Conservation (phyloP, 1,140 invertebrate genomes). For the Platyscapa corneri region DNA sequence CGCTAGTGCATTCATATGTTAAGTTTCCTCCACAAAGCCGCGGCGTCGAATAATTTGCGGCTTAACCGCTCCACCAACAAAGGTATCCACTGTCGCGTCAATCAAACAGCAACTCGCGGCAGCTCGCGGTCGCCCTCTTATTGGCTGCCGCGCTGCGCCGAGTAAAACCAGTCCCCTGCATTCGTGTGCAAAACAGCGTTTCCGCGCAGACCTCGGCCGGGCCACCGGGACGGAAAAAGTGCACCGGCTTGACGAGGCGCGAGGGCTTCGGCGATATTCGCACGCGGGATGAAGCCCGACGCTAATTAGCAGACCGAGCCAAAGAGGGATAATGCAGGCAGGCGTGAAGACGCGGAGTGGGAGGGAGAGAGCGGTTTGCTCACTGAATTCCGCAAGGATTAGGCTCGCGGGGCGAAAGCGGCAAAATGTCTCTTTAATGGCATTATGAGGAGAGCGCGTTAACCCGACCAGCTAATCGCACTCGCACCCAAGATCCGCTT, state of each 20-base stretch:
- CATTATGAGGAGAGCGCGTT: constrained; percentile 64
- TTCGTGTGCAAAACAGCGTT: background rate
- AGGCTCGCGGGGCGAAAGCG: constrained; percentile 68
- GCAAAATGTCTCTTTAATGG: constrained; percentile 75
- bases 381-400: constrained; percentile 73
- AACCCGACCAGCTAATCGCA: constrained; percentile 60
- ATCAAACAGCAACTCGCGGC: background rate
- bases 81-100: background rate
- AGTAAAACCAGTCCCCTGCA: background rate
- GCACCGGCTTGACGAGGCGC: no score
- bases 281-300: constrained; percentile 66
- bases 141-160: background rate
- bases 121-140: background rate
- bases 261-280: constrained; percentile 21
- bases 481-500: constrained; percentile 37
- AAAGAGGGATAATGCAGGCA: constrained; percentile 58
- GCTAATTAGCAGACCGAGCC: constrained; percentile 67
- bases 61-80: background rate
- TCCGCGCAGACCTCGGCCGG: background rate
- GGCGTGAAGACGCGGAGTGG: constrained; percentile 59
- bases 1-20: background rate
- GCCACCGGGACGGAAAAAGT: constrained; percentile 18
- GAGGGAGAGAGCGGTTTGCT: constrained; percentile 66
- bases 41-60: background rate
- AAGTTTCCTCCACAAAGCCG: background rate